Evolutionary conservation across 2,888 invertebrate genomes (phyloP), one percentile per base, ranked within the genome.

Genomic region (Mongoloraphidia duomilia): DNA sequence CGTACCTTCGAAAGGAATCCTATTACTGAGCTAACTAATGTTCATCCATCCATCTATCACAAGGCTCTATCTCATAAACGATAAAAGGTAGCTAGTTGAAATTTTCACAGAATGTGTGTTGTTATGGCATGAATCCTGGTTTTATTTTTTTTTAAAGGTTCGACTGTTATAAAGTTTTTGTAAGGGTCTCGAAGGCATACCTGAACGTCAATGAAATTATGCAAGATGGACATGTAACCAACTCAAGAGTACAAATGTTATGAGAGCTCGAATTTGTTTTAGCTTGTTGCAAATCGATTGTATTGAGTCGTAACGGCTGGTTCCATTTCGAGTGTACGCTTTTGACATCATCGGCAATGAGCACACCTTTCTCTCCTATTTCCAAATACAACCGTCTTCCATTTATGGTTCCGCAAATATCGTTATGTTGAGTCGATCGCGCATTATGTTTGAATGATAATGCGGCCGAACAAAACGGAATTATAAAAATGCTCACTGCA

Each of bases 141-240:
- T 17, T 4, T 17, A 3, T 17, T 17, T 17, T 2, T 26, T 26
- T 26, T 26, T 1, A 26, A 26, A 6, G 26, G 26, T 26, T 26
- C 6, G 26, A 6, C 26, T 26, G 26, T 6, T 6, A 26, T 26
- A 26, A 3, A 26, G 17, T 17, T 2, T 26, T 26, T 26, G 26
- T 26, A 6, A 6, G 26, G 26, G 6, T 26, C 26, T 26, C 5
- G 3, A 26, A 26, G 26, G 26, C 26, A 17, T 58, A 70, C 60
- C 66, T 69, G 56, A 79, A 74, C 41, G 68, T 69, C 41, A 76
- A 61, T 37, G 66, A 65, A 49, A 79, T 74, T 45, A 82, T 72
- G 60, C 83, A 83, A 13, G 80, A 79, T 1, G 83, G 78, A 60
- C 83, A 83, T 3, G 82, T 80, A 40, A 82, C 75, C 53, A 83